Evolutionary conservation across 1,140 invertebrate genomes (phyloP).

Genomic region (Monochamus saltuarius): DNA sequence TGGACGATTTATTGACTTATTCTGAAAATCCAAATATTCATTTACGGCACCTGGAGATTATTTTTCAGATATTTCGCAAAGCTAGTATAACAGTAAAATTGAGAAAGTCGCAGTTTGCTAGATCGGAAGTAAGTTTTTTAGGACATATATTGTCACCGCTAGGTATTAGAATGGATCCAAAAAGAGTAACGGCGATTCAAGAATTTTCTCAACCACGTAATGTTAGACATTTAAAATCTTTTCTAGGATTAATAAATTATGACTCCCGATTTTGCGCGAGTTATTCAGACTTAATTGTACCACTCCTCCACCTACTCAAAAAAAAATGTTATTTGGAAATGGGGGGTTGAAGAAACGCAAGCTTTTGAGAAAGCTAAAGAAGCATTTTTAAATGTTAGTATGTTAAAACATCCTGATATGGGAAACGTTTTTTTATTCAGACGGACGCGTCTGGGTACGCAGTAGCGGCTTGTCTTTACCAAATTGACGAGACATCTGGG

Average conservation of each 20-base stretch:
- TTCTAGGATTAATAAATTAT: slow-evolving; percentile 51
- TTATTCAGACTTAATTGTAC: slow-evolving; percentile 27
- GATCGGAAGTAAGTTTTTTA: slow-evolving; percentile 14
- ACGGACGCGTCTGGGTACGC: slow-evolving; percentile 4
- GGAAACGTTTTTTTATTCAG: slow-evolving; percentile 5
- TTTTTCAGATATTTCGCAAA: slow-evolving; percentile 48
- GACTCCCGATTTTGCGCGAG: slow-evolving; percentile 50
- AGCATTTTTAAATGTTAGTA: slow-evolving; percentile 7
- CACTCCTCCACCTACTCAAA: not conserved
- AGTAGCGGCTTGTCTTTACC: slow-evolving; percentile 5
- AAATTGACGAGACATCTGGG: not conserved
- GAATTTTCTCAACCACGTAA: slow-evolving; percentile 43
- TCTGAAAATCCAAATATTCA: slow-evolving; percentile 47
- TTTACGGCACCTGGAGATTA: slow-evolving; percentile 42
- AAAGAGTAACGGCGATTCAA: slow-evolving; percentile 6
- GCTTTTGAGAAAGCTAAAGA: slow-evolving; percentile 12
- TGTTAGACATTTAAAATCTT: slow-evolving; percentile 48
- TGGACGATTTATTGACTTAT: slow-evolving; percentile 55
- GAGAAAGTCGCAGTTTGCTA: slow-evolving; percentile 52
- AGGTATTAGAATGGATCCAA: slow-evolving; percentile 7
- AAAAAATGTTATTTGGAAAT: slow-evolving; percentile 8
- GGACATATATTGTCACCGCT: slow-evolving; percentile 8
- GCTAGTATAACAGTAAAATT: slow-evolving; percentile 54
- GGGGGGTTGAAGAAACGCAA: not conserved
- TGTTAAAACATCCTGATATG: slow-evolving; percentile 1